Evolutionary conservation across 1,140 invertebrate genomes (phyloP), one percentile per base, ranked within the genome.

Genomic region (Ceratitis capitata): DNA sequence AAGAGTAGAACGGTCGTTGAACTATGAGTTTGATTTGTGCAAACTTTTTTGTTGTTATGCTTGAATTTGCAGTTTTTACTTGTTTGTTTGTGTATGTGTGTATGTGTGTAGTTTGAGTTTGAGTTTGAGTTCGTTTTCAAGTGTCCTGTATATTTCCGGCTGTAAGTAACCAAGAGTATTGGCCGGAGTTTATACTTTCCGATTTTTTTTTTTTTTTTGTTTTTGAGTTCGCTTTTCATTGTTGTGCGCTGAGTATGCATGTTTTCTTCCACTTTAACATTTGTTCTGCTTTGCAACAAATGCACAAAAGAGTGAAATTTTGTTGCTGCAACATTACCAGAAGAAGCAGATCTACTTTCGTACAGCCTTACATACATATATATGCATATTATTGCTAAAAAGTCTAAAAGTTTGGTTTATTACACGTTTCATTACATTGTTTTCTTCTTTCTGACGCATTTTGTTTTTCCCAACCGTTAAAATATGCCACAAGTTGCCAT

Each of bases 131-230:
- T 19, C 45, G 64, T 7, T 7, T 29, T 47, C 19, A 35, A 64
- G 32, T 64, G 61, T 35, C 26, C 61, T 64, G 32, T 64, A 35
- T 64, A 78, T 45, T 78, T 78, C 69, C 69, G 69, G 69, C 69
- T 45, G n/a, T 78, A 78, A 78, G 69, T 83, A 51, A 83, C 82
- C 53, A 26, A n/a, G 82, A 39, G 82, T 83, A 83, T 83, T 83
- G 82, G 82, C 82, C 82, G 82, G 82, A 83, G 53, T 83, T 78
- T 39, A 39, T 78, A 78, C 69, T 78, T 78, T 14, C 26, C 82
- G 32, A 12, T 5, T 29, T 32, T 58, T 82, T 51, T 58, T 58
- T 9, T n/a, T 53, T 51, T 83, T 56, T 83, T 14, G 19, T 83
- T 47, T 53, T 83, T n/a, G n/a, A n/a, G n/a, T n/a, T 78, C 45